Evolutionary conservation across 2,888 invertebrate genomes (phyloP).

Genomic region (Bombyx huttoni): DNA sequence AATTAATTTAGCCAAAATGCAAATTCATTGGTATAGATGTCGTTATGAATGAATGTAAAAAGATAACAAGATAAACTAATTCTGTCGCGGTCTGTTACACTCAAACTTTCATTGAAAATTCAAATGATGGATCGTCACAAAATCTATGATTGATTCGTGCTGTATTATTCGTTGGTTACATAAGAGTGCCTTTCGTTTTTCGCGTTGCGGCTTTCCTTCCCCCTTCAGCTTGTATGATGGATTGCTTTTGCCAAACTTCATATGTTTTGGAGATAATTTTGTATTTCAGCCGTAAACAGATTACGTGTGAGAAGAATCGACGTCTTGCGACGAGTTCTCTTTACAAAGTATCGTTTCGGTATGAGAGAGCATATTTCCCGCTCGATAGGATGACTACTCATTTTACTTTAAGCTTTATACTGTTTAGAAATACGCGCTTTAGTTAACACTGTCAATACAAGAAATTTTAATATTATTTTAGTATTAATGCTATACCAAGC

Average conservation of each 20-base stretch:
- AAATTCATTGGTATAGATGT: too few species aligned
- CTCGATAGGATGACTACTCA: slow-evolving; percentile 24
- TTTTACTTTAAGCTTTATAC: background rate
- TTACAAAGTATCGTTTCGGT: slow-evolving; percentile 26
- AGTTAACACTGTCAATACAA: background rate
- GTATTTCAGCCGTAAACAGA: slow-evolving; percentile 70
- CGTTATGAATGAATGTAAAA: background rate
- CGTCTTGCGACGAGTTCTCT: slow-evolving; percentile 21
- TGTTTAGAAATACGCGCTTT: background rate
- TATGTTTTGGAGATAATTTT: slow-evolving; percentile 70
- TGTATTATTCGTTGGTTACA: slow-evolving; percentile 65
- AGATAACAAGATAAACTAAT: background rate
- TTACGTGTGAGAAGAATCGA: slow-evolving; percentile 63
- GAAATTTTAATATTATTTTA: background rate
- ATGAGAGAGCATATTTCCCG: slow-evolving; percentile 43
- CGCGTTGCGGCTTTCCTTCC: slow-evolving; percentile 55
- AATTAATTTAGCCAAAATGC: too few species aligned
- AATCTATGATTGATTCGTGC: slow-evolving; percentile 71
- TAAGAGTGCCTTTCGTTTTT: slow-evolving; percentile 57
- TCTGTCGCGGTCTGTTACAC: slow-evolving; percentile 33
- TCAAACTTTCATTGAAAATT: slow-evolving; percentile 54
- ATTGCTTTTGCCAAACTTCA: slow-evolving; percentile 64
- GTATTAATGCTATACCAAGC: background rate
- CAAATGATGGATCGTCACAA: slow-evolving; percentile 63
- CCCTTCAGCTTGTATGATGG: slow-evolving; percentile 60